phyloP scores from a whole-genome alignment of 1,140 invertebrate species.

The Rhizoglyphus robini region DNA sequence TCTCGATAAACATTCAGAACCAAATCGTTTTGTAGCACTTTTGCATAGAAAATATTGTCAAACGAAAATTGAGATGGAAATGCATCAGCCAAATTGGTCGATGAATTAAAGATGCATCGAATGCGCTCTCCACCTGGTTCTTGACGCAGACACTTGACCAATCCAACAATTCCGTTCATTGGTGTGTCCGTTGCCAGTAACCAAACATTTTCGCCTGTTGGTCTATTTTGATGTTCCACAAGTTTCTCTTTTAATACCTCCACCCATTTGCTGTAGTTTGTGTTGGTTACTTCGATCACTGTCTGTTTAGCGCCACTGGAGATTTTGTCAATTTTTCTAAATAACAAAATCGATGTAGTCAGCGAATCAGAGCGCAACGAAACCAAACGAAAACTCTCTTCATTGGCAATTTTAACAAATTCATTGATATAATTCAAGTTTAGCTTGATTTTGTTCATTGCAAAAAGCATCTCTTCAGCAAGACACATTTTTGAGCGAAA shows the following conservation, averaged over 20 bases:
- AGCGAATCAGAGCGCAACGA: constrained; percentile 31
- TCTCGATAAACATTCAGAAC: constrained; percentile 60
- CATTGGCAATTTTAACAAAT: no score
- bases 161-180: constrained; percentile 60
- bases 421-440: no score
- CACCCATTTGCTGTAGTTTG: constrained; percentile 50
- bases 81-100: neutral
- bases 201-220: constrained; percentile 43
- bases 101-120: constrained; percentile 36
- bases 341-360: constrained; percentile 16
- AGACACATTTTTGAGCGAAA: constrained; percentile 44
- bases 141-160: constrained; percentile 71
- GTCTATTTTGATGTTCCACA: constrained; percentile 37
- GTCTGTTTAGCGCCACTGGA: constrained; percentile 26
- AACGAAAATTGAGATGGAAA: constrained; percentile 2
- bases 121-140: constrained; percentile 63
- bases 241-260: constrained; percentile 39
- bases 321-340: constrained; percentile 21
- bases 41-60: constrained; percentile 20
- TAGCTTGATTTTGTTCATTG: constrained; percentile 17
- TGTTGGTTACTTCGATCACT: constrained; percentile 33
- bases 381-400: constrained; percentile 25
- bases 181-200: constrained; percentile 44
- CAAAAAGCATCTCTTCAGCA: constrained; percentile 36
- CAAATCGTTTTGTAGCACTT: constrained; percentile 51